A percentile compares a stretch with the other conserved stretches of the same genome.
Evolutionary conservation across 2,797 vertebrate genomes (phyloP).

Genomic region (Hybognathus amarus): DNA sequence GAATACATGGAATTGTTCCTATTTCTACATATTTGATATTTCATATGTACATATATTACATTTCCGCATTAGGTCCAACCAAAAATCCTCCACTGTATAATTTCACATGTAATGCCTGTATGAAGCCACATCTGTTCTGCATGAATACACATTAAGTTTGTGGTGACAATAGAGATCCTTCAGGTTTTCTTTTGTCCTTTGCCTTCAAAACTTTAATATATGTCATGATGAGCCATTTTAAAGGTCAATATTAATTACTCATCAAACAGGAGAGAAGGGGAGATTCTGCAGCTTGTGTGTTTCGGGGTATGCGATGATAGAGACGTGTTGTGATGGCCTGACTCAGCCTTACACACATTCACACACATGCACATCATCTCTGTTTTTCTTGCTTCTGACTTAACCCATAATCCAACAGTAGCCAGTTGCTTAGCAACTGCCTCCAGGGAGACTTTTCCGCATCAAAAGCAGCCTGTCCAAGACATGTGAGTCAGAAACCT

Average conservation of each 20-base stretch:
- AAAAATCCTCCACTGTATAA: background rate
- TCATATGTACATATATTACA: too few relatives aligned
- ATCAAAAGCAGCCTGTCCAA: conserved; percentile 65
- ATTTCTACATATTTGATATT: too few relatives aligned
- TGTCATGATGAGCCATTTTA: background rate
- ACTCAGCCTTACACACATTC: conserved; percentile 22
- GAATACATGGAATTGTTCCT: too few relatives aligned
- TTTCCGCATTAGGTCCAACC: too few relatives aligned
- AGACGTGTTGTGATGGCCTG: conserved; percentile 10
- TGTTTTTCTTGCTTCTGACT: conserved; percentile 65
- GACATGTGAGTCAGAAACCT: conserved; percentile 60
- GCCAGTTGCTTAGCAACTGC: conserved; percentile 73
- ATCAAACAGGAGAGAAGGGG: background rate
- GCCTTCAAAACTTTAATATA: background rate
- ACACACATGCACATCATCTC: conserved; percentile 41
- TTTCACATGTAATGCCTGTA: background rate
- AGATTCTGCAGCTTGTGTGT: conserved; percentile 1
- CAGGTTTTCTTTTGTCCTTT: background rate
- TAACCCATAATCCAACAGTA: conserved; percentile 68
- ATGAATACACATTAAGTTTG: background rate
- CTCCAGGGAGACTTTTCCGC: conserved; percentile 71
- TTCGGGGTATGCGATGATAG: background rate
- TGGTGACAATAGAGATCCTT: background rate
- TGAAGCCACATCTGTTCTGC: background rate
- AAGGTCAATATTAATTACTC: background rate